Base-by-base conservation (phyloP, 37 sponge, comb jelly and placozoan genomes). In the Petrosia ficiformis region DNA sequence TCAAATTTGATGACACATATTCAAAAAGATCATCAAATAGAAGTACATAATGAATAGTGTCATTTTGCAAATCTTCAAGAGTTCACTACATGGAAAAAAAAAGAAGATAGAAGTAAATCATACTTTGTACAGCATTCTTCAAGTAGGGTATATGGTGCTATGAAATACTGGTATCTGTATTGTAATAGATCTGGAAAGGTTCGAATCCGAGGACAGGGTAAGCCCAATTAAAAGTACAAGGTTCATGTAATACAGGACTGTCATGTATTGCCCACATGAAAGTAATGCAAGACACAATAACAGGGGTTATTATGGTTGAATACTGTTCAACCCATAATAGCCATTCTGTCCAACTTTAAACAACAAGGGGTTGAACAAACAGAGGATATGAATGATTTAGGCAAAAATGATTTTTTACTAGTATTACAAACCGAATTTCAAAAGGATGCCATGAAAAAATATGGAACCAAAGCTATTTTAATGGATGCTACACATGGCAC, bases 221-320 rank as follows among this genome's bases (percentile, higher is more conserved):
- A 68, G 37, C 2, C 4, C 70, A 68, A n/a, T 16, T 68, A 3
- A 68, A 68, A 32, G 34, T 38, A 6, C 70, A 68, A 30, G 70
- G 70, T n/a, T 32, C 70, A 68, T 68, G 38, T 26, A 68, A 68
- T 26, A 68, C 34, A 11, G 37, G 34, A 6, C 24, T n/a, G 4
- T n/a, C 39, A 11, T 68, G 70, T 28, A 32, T 39, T 11, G 70
- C 70, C 6, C 32, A 28, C 6, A 68, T 68, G 70, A 68, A 68
- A 32, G 70, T 68, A 25, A 68, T 39, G 39, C 3, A 26, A 30
- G 70, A 68, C 34, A 68, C 39, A 3, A 8, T 14, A 39, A 68
- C 70, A 11, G 70, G 54, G 14, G 8, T 14, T 48, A 14, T 48
- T 48, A 48, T 14, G 14, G 54, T 48, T 48, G 54, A 48, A 48